phyloP scores from a whole-genome alignment of 2,888 invertebrate species.

The Taphrorychus bicolor region DNA sequence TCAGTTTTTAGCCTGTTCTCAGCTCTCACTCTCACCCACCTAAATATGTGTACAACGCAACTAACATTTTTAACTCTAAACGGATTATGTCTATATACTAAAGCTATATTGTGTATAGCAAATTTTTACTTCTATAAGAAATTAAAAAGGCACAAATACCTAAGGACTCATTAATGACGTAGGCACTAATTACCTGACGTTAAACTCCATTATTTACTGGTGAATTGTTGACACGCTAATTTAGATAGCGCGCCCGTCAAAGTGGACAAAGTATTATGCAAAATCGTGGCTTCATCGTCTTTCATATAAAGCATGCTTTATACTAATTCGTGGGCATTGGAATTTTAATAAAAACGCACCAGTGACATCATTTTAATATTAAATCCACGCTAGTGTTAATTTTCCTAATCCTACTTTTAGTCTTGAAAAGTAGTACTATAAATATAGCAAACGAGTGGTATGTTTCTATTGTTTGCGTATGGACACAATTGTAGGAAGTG shows the following conservation, averaged over 20 bases:
- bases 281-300: neutral
- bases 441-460: neutral
- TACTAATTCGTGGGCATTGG: neutral
- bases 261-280: conserved; percentile 10
- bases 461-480: neutral
- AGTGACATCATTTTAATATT: neutral
- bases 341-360: neutral
- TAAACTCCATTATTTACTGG: conserved; percentile 10
- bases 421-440: too few species aligned
- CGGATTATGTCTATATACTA: too few species aligned
- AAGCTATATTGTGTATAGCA: too few species aligned
- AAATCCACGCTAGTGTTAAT: neutral
- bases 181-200: conserved; percentile 10
- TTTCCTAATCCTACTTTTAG: too few species aligned
- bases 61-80: too few species aligned
- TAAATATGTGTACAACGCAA: too few species aligned
- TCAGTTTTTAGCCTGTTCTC: too few species aligned
- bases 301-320: neutral
- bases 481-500: neutral
- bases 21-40: too few species aligned
- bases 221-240: conserved; percentile 17
- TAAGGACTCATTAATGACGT: too few species aligned
- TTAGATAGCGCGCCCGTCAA: conserved; percentile 1
- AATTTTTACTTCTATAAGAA: too few species aligned
- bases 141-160: too few species aligned